These are phyloP conservation scores for Cosmopolites sordidus DNA, from an alignment of 2,888 invertebrate species.

Conservation along the genomic window DNA sequence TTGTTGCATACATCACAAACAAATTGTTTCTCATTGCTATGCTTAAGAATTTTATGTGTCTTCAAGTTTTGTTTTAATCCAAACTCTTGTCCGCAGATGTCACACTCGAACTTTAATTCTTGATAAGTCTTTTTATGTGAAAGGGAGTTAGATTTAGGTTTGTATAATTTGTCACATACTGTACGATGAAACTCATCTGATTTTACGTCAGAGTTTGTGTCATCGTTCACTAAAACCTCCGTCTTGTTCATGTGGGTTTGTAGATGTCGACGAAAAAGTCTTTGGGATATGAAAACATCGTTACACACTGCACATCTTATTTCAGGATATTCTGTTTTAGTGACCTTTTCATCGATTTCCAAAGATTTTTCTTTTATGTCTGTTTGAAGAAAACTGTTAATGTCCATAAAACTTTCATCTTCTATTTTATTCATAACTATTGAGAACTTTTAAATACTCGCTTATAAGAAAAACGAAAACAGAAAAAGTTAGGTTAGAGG, in stretches of 20 bases:
- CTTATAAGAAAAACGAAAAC: too few species aligned
- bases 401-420: conserved; percentile 6
- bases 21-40: conserved; percentile 29
- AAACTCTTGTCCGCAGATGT: conserved; percentile 30
- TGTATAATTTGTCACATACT: conserved; percentile 31
- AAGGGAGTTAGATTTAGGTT: conserved; percentile 32
- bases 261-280: conserved; percentile 3
- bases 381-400: conserved; percentile 11
- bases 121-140: conserved; percentile 27
- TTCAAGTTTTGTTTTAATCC: conserved; percentile 31
- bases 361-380: neutral
- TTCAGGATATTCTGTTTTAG: too few species aligned
- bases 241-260: neutral
- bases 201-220: conserved; percentile 20
- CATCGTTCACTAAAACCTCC: too few species aligned
- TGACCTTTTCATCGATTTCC: neutral
- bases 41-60: conserved; percentile 28
- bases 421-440: neutral
- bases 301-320: conserved; percentile 4
- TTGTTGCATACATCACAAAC: conserved; percentile 30
- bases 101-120: conserved; percentile 23
- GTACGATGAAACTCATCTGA: conserved; percentile 31
- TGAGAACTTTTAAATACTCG: too few species aligned
- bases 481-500: too few species aligned
- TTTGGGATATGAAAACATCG: conserved; percentile 1